These are phyloP conservation scores for Theristicus caerulescens DNA, from an alignment of 2,113 vertebrate genomes.

Conservation along the genomic window DNA sequence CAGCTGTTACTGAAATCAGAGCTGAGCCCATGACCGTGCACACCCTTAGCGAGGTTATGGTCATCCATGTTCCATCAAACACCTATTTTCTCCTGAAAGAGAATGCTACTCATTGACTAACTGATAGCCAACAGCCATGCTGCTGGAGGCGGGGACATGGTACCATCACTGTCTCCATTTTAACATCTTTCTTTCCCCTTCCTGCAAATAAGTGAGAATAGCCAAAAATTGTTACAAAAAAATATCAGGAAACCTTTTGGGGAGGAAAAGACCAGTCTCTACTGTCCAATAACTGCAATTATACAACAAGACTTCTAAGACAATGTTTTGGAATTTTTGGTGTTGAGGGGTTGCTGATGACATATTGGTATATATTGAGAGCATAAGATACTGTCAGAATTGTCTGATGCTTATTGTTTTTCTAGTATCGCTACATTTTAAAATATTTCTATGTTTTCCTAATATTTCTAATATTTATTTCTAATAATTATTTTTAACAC, in stretches of 20 bases:
- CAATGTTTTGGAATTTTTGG: background rate
- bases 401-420: background rate
- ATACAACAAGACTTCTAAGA: background rate
- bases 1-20: rapidly evolving
- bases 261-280: background rate
- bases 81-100: background rate
- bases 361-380: background rate
- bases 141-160: rapidly evolving
- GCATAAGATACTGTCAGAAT: background rate
- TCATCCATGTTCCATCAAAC: background rate
- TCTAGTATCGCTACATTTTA: background rate
- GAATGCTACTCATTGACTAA: background rate
- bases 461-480: background rate
- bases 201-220: background rate
- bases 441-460: background rate
- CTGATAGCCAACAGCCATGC: background rate
- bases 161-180: background rate
- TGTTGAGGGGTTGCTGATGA: background rate
- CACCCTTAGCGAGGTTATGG: background rate
- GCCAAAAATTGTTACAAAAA: background rate
- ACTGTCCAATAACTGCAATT: background rate
- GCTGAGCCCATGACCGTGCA: background rate
- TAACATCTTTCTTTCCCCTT: background rate
- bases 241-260: background rate
- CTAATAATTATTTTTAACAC: background rate